A percentile compares a stretch with the other conserved stretches of the same genome.
These are phyloP conservation scores for Pterocles burchelli DNA, from an alignment of 2,113 vertebrate species.

Conservation along the genomic window DNA sequence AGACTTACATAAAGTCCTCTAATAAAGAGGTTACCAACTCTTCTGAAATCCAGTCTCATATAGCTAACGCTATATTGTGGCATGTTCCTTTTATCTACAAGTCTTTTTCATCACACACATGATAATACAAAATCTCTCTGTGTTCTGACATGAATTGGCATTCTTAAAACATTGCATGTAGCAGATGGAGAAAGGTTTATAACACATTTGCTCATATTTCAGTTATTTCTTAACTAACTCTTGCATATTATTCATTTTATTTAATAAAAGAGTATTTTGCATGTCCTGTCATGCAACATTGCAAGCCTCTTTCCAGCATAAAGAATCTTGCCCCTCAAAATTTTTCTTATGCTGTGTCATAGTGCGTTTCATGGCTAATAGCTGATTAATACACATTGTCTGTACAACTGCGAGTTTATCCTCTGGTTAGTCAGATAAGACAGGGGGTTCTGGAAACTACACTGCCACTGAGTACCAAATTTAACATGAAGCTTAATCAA, in stretches of 20 bases:
- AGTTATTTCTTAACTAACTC: neutral
- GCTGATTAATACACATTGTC: neutral
- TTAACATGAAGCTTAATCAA: constrained; percentile 45
- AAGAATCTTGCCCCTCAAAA: neutral
- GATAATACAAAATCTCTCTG: neutral
- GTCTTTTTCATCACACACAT: neutral
- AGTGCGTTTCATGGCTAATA: neutral
- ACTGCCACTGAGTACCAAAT: neutral
- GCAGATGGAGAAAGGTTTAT: neutral
- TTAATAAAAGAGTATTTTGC: neutral
- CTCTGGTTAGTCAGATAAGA: constrained; percentile 5
- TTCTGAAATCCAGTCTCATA: neutral
- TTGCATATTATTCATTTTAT: neutral
- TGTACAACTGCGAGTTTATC: neutral
- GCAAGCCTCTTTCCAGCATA: neutral
- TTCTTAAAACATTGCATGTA: neutral
- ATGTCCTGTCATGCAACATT: neutral
- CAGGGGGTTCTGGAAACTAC: neutral
- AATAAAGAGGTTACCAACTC: neutral
- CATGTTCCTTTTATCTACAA: neutral
- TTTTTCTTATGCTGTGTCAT: neutral
- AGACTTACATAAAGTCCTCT: neutral
- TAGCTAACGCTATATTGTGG: neutral
- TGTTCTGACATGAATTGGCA: neutral
- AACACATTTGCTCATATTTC: neutral